A percentile compares a stretch with the other conserved stretches of the same genome.
phyloP scores from a whole-genome alignment of 2,888 invertebrate species.

The Ectemnius continuus region DNA sequence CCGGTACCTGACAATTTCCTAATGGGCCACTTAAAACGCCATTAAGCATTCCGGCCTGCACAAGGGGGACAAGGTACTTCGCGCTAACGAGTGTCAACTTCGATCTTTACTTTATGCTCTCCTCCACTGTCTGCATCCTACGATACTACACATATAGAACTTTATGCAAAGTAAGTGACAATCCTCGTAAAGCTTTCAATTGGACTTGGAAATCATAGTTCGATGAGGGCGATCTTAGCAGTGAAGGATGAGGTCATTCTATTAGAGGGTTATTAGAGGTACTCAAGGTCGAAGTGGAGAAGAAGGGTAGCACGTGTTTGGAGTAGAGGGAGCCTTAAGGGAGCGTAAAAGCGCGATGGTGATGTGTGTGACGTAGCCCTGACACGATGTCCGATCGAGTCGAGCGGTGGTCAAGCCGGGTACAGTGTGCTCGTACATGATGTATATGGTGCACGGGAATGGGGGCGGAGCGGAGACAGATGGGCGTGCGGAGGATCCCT shows the following conservation, averaged over 20 bases:
- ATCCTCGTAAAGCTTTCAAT: too few relatives aligned
- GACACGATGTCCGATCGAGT: conserved; percentile 67
- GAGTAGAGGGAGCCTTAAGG: conserved; percentile 32
- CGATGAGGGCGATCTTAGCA: too few relatives aligned
- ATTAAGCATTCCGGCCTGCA: conserved; percentile 69
- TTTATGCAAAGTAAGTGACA: too few relatives aligned
- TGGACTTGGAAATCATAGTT: too few relatives aligned
- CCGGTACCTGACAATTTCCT: conserved; percentile 39
- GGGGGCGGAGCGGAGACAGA: conserved; percentile 78
- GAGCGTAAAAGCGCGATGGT: conserved; percentile 39
- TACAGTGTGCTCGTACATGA: conserved; percentile 69
- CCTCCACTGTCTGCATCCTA: neutral
- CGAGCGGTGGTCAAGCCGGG: conserved; percentile 65
- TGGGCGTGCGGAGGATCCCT: conserved; percentile 77
- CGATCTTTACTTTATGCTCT: neutral
- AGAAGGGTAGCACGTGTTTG: conserved; percentile 42
- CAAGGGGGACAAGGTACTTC: neutral
- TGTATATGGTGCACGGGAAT: conserved; percentile 76
- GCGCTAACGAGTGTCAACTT: conserved; percentile 6
- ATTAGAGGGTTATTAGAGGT: too few relatives aligned
- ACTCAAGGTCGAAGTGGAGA: neutral
- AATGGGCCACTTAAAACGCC: conserved; percentile 76
- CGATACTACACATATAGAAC: neutral
- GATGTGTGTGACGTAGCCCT: conserved; percentile 67
- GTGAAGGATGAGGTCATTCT: too few relatives aligned